A percentile compares a stretch with the other conserved stretches of the same genome.
Evolutionary conservation across 2,797 vertebrate genomes (phyloP).

Genomic region (Eulemur albifrons): DNA sequence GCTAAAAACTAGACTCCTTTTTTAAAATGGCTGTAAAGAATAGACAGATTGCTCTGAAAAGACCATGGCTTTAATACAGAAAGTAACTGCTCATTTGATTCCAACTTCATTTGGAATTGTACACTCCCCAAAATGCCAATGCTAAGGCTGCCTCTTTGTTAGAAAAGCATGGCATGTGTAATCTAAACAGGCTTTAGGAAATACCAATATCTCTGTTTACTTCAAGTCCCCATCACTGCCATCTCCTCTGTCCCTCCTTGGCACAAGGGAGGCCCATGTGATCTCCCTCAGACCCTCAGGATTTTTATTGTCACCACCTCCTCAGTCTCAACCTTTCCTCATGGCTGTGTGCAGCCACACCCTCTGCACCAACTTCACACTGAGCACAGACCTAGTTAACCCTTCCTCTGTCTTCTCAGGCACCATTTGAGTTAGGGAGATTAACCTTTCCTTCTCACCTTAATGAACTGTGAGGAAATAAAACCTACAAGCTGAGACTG

Average conservation of each 20-base stretch:
- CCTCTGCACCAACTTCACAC: neutral
- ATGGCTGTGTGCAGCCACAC: accelerated
- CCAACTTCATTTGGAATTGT: neutral
- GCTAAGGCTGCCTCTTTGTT: neutral
- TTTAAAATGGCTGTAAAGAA: neutral
- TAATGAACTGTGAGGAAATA: neutral
- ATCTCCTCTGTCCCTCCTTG: neutral
- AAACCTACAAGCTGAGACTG: neutral
- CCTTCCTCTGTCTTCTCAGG: neutral
- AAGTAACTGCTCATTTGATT: neutral
- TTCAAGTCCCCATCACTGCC: neutral
- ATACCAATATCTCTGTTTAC: neutral
- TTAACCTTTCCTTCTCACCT: neutral
- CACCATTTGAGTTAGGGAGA: neutral
- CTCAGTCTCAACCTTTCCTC: neutral
- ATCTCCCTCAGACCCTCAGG: neutral
- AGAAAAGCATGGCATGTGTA: neutral
- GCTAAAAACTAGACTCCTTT: neutral
- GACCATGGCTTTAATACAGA: neutral
- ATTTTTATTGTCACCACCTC: neutral
- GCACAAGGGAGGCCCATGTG: no score
- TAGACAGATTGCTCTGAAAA: neutral
- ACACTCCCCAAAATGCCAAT: accelerated
- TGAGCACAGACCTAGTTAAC: neutral
- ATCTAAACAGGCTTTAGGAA: neutral